Base-by-base conservation (phyloP, 1,140 invertebrate genomes). In the Drosophila elegans region DNA sequence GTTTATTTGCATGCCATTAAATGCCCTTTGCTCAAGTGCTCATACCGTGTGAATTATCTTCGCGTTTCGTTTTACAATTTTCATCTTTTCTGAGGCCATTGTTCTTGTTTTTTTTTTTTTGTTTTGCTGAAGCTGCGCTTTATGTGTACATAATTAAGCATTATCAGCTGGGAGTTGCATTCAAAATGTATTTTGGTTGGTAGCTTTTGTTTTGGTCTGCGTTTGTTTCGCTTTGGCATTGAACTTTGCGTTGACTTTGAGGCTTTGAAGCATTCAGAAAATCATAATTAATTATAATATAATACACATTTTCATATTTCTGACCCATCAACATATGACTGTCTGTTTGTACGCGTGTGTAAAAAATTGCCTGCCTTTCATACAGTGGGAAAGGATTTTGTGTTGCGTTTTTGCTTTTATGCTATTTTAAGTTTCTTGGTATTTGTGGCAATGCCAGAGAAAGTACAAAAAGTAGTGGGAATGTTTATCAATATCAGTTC, bases 181-280 rank as follows among this genome's bases (percentile, higher is more conserved):
- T 60, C 81, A 84, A 79, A 75, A 67, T 53, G 62, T 66, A 71
- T 74, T 39, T 68, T 44, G 78, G 62, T 38, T 38, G 53, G 41
- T 41, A 38, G 64, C 32, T 66, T 67, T 81, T 64, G 77, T 76
- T 56, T 64, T 45, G 55, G 54, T 68, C 46, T 55, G 52, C 66
- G 51, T 68, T 64, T 64, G 60, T 72, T 73, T 63, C 63, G 59
- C 57, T 85, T 86, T 88, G 82, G 83, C 82, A 86, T 86, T 86
- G 82, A 86, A 86, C 83, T 86, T 88, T 88, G 66, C 71, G 82
- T 86, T 88, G 82, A 86, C 82, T 86, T 86, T 86, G 78, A 86
- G 51, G 66, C 49, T 77, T 79, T 62, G 67, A 61, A 64, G 68
- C 73, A 77, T 75, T 75, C 62, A 73, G 63, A 73, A 78, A 81